Base-by-base conservation (phyloP, 2,888 invertebrate species). In the Seira ritae region DNA sequence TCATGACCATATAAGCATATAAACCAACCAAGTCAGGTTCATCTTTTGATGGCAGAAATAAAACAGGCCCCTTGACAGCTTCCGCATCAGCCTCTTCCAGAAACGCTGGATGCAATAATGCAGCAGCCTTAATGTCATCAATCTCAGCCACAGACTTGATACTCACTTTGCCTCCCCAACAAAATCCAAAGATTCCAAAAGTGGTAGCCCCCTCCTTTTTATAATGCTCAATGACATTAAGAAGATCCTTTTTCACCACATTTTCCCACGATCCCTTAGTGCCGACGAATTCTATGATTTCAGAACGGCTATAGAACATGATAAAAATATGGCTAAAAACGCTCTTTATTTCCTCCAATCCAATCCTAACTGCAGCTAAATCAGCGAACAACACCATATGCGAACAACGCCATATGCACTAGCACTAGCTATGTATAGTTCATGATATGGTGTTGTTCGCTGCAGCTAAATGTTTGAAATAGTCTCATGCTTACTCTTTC, bases 21-120 rank as follows among this genome's bases (percentile, higher is more conserved):
- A n/a, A n/a, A n/a, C n/a, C n/a, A n/a, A 87, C 87, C 86, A 87
- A 74, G 31, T 88, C 88, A 0, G 84, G 74, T n/a, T 88, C 88
- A 31, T 84, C 86, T 50, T 84, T 84, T 0, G 85, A 65, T 1
- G 88, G 88, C 0, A 87, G 66, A 15, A 83, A 74, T n/a, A 88
- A 46, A 4, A 82, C 77, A 15, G 88, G 87, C 1, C 60, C 71
- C 20, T 84, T 87, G n/a, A 84, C 80, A 0, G 37, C 50, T 1
- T 85, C 74, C 1, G 86, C 87, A 42, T 88, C 87, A 1, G 77
- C 50, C 0, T 42, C 50, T 1, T 60, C 50, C 15, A 83, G 15
- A 20, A 86, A 67, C 3, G 86, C 68, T 8, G 87, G 87, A 83
- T 88, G 88, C 10, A 88, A 67, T 8, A 87, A 24, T 0, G 68